Percentiles rank a stretch among this genome's conserved stretches.
phyloP scores from a whole-genome alignment of 2,797 vertebrate genomes.

The Limosa lapponica region DNA sequence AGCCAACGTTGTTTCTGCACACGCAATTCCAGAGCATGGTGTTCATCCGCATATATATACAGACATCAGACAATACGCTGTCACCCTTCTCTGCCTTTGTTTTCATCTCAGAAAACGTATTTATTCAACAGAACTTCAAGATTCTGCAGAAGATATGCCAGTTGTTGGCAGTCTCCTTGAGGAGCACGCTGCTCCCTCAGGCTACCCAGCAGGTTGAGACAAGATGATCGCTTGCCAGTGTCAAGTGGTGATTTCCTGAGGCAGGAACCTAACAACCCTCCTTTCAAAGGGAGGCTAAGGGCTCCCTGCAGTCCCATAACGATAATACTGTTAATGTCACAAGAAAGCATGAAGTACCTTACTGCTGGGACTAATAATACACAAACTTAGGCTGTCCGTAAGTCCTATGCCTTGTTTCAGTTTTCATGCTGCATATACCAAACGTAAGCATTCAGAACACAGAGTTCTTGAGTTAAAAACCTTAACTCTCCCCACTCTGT shows the following conservation, averaged over 20 bases:
- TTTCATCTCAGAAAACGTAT: not conserved
- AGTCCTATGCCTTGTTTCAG: not conserved
- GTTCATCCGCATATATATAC: not conserved
- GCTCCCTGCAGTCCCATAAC: not conserved
- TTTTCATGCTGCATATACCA: not conserved
- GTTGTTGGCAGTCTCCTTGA: not conserved
- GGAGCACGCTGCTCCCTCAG: not conserved
- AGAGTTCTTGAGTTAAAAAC: not conserved
- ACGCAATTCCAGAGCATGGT: not conserved
- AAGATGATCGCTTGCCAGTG: not conserved
- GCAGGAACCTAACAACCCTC: not conserved
- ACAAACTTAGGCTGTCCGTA: not conserved
- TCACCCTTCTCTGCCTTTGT: not conserved
- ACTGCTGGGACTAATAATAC: not conserved
- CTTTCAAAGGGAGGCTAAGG: not conserved
- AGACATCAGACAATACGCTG: not conserved
- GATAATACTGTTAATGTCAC: not conserved
- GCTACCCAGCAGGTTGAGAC: not conserved
- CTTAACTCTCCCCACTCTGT: not conserved
- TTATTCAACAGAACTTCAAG: not conserved
- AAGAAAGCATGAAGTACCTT: not conserved
- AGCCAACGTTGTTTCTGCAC: not conserved
- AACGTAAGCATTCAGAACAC: not conserved
- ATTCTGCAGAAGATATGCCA: not conserved
- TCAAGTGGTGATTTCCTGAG: not conserved